These are phyloP conservation scores for Petrocephalus zakoni DNA, from an alignment of 2,113 vertebrate species.

Conservation along the genomic window DNA sequence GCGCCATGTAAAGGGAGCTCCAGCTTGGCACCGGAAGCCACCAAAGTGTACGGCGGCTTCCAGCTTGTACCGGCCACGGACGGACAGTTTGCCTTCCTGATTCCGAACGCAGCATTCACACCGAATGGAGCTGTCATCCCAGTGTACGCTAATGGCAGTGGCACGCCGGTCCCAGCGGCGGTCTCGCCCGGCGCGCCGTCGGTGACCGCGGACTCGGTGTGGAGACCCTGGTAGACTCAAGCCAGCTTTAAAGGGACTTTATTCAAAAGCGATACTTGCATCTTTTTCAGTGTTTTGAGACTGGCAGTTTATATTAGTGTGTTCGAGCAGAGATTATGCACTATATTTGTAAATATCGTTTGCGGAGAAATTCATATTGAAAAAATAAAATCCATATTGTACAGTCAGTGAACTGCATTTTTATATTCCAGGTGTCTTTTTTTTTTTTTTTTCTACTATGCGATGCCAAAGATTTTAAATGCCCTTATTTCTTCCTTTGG, in stretches of 20 bases:
- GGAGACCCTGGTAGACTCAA: slow-evolving; percentile 87
- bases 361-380: slow-evolving; percentile 94
- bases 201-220: slow-evolving; percentile 84
- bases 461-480: slow-evolving; percentile 87
- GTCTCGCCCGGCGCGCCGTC: slow-evolving; percentile 71
- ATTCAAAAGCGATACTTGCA: slow-evolving; percentile 26
- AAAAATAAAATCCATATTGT: slow-evolving; percentile 85
- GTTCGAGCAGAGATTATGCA: slow-evolving; percentile 71
- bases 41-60: slow-evolving; percentile 89
- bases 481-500: slow-evolving; percentile 81
- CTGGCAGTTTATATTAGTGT: slow-evolving; percentile 62
- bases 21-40: slow-evolving; percentile 61
- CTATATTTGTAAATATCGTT: slow-evolving; percentile 83
- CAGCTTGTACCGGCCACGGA: slow-evolving; percentile 93
- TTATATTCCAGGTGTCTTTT: slow-evolving; percentile 64
- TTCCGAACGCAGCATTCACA: slow-evolving; percentile 84
- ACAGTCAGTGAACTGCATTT: slow-evolving; percentile 78
- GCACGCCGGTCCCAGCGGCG: slow-evolving; percentile 61
- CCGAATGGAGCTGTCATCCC: slow-evolving; percentile 82
- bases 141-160: slow-evolving; percentile 74
- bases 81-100: slow-evolving; percentile 96
- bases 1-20: slow-evolving; percentile 75
- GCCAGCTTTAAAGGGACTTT: slow-evolving; percentile 41
- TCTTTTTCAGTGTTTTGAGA: slow-evolving; percentile 47
- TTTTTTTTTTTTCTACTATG: slow-evolving; percentile 74